Conservation (phyloP, 2,888 invertebrate species). For the Agrotis puta region DNA sequence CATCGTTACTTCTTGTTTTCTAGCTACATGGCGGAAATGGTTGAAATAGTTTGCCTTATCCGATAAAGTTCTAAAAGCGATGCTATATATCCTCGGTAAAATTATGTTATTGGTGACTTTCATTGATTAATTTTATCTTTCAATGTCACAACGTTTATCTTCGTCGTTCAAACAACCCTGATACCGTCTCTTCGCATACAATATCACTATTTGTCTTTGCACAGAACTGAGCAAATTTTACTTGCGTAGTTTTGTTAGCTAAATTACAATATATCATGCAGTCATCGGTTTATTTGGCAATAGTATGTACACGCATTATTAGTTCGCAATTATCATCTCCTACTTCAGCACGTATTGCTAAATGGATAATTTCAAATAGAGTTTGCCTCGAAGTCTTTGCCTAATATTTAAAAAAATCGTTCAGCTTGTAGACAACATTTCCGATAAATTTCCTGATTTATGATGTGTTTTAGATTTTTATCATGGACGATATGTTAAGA, state of each 20-base stretch:
- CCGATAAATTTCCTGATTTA: slow-evolving; percentile 2
- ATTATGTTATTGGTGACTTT: slow-evolving; percentile 68
- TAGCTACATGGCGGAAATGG: slow-evolving; percentile 36
- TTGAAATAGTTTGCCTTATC: slow-evolving; percentile 20
- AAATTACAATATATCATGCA: slow-evolving; percentile 39
- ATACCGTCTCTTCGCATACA: slow-evolving; percentile 56
- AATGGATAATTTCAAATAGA: background rate
- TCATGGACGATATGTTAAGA: background rate
- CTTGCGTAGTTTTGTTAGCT: slow-evolving; percentile 31
- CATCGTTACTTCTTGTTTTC: background rate
- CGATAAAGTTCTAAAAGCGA: slow-evolving; percentile 49
- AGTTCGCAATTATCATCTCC: slow-evolving; percentile 26
- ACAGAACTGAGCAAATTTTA: slow-evolving; percentile 42
- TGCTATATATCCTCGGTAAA: slow-evolving; percentile 50
- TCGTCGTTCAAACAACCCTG: slow-evolving; percentile 46
- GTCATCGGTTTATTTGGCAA: slow-evolving; percentile 34
- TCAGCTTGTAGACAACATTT: background rate
- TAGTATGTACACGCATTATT: slow-evolving; percentile 19
- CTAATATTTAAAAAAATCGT: background rate
- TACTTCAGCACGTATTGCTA: slow-evolving; percentile 3
- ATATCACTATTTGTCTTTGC: slow-evolving; percentile 48
- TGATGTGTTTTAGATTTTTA: slow-evolving; percentile 1
- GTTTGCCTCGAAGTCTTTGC: background rate
- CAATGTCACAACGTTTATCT: slow-evolving; percentile 78
- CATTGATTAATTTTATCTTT: slow-evolving; percentile 79